These are phyloP conservation scores for Chroicocephalus ridibundus DNA, from an alignment of 2,113 vertebrate species.

Conservation along the genomic window DNA sequence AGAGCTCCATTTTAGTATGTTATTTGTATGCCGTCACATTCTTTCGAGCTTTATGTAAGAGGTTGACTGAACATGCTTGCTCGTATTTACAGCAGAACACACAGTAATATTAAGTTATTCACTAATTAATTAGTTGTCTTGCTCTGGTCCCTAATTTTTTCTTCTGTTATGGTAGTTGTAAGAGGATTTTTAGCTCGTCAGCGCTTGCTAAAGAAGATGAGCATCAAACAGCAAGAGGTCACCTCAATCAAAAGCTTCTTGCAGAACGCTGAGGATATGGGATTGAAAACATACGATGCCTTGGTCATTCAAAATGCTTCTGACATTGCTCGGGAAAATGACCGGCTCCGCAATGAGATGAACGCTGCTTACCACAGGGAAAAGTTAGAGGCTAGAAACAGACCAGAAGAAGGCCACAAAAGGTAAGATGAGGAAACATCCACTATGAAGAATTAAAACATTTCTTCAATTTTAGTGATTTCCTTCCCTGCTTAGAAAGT, in stretches of 20 bases:
- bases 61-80: background rate
- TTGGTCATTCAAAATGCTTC: slow-evolving; percentile 93
- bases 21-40: background rate
- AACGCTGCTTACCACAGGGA: slow-evolving; percentile 75
- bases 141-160: background rate
- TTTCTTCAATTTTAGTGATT: background rate
- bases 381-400: slow-evolving; percentile 77
- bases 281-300: slow-evolving; percentile 84
- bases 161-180: slow-evolving; percentile 75
- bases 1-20: background rate
- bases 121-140: background rate
- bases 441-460: background rate
- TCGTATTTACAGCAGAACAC: background rate
- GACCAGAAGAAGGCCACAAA: slow-evolving; percentile 77
- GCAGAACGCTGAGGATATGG: slow-evolving; percentile 87
- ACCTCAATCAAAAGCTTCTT: slow-evolving; percentile 84
- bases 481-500: background rate
- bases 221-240: slow-evolving; percentile 77
- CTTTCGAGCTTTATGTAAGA: background rate
- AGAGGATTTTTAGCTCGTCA: slow-evolving; percentile 90
- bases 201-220: slow-evolving; percentile 74
- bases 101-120: background rate
- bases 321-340: slow-evolving; percentile 89
- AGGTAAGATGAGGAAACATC: slow-evolving; percentile 71
- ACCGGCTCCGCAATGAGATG: slow-evolving; percentile 81